Conservation (phyloP, 2,113 vertebrate species). For the Chlamydotis undulata region DNA sequence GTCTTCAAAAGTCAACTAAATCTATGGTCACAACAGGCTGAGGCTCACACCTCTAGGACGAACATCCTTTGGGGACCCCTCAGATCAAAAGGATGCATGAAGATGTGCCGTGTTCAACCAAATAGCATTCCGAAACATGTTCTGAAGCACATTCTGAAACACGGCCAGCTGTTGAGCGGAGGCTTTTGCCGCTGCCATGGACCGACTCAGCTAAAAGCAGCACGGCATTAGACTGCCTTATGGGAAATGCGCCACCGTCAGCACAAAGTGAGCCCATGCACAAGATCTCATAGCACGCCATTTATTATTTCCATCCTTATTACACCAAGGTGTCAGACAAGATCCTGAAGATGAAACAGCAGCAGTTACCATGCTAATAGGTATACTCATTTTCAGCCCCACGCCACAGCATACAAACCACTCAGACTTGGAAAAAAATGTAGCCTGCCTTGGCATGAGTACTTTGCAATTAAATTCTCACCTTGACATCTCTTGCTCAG, state of each 20-base stretch:
- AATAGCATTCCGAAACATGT: neutral
- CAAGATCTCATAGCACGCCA: neutral
- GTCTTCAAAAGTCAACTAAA: neutral
- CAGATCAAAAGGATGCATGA: neutral
- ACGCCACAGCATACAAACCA: neutral
- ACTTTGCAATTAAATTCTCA: constrained; percentile 5
- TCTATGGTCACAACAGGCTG: neutral
- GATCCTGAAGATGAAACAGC: constrained; percentile 31
- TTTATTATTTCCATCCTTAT: constrained; percentile 22
- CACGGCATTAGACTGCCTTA: neutral
- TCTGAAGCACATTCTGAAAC: neutral
- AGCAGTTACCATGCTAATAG: neutral
- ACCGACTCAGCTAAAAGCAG: constrained; percentile 6
- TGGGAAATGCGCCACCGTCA: neutral
- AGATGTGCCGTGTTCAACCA: neutral
- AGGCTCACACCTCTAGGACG: neutral
- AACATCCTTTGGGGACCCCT: neutral
- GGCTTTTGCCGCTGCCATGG: neutral
- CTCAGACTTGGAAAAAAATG: neutral
- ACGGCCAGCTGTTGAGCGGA: neutral
- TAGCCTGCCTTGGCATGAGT: neutral
- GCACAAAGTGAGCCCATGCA: neutral
- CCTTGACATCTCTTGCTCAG: neutral
- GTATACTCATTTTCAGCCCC: neutral
- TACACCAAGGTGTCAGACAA: neutral